Conservation (phyloP, 2,113 vertebrate species). For the Verasper variegatus region DNA sequence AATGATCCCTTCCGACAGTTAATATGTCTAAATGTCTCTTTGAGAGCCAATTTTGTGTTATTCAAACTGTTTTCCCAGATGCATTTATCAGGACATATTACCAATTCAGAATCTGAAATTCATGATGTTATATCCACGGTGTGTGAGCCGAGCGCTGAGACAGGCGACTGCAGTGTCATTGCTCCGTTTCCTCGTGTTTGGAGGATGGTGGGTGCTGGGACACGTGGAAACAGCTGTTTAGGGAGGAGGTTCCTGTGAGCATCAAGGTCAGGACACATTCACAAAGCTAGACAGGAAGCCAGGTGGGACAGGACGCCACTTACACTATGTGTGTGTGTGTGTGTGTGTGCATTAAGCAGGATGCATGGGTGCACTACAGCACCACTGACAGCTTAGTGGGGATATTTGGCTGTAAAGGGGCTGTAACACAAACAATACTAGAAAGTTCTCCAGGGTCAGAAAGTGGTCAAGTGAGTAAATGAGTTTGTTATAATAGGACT, state of each 20-base stretch:
- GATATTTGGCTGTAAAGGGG: constrained; percentile 31
- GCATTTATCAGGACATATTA: constrained; percentile 31
- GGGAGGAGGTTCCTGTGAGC: constrained; percentile 74
- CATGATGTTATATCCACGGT: constrained; percentile 39
- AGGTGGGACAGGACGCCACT: constrained; percentile 58
- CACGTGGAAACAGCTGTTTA: constrained; percentile 75
- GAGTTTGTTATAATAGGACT: constrained; percentile 51
- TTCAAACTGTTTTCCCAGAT: constrained; percentile 49
- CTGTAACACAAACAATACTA: constrained; percentile 38
- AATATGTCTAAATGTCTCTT: constrained; percentile 54
- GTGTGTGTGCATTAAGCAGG: constrained; percentile 10
- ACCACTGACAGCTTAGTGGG: constrained; percentile 14
- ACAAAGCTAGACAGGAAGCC: constrained; percentile 60
- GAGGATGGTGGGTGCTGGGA: constrained; percentile 42
- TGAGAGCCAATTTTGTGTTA: constrained; percentile 45
- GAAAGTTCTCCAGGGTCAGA: constrained; percentile 48
- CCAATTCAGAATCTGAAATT: constrained; percentile 44
- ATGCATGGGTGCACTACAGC: constrained; percentile 4
- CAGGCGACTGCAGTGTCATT: constrained; percentile 7
- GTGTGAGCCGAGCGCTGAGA: constrained; percentile 26
- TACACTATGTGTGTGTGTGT: constrained; percentile 20
- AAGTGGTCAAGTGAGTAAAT: constrained; percentile 58
- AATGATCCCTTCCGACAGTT: constrained; percentile 52
- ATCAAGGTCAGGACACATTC: constrained; percentile 62
- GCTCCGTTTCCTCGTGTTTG: constrained; percentile 49